A percentile compares a stretch with the other conserved stretches of the same genome.
These are phyloP conservation scores for Norana najaformis DNA, from an alignment of 2,888 invertebrate genomes.

Conservation along the genomic window DNA sequence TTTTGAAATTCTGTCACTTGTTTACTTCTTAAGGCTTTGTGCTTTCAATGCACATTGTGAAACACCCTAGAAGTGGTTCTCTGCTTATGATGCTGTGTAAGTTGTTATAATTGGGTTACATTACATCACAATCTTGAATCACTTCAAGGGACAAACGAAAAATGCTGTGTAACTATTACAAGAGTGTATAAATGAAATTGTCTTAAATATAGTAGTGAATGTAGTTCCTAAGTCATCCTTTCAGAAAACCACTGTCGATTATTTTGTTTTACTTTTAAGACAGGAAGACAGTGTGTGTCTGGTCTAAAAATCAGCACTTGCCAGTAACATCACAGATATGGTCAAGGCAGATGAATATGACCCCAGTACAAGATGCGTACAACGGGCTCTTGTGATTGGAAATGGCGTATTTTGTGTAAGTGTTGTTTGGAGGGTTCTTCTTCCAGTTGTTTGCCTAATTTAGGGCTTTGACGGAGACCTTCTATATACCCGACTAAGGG, in stretches of 20 bases:
- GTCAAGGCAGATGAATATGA: neutral
- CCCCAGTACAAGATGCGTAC: neutral
- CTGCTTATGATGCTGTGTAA: neutral
- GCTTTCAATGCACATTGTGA: too few species aligned
- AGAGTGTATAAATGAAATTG: neutral
- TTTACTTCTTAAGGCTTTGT: too few species aligned
- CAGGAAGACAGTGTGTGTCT: neutral
- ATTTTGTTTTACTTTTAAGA: neutral
- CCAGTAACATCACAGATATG: neutral
- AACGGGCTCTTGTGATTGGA: neutral
- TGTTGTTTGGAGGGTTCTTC: neutral
- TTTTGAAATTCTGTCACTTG: neutral
- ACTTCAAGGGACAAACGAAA: neutral
- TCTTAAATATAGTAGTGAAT: too few species aligned
- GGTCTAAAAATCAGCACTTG: neutral
- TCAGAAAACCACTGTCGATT: neutral
- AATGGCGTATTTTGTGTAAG: conserved; percentile 21
- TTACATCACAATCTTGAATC: neutral
- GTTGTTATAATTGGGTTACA: neutral
- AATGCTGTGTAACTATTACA: neutral
- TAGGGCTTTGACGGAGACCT: neutral
- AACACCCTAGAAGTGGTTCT: too few species aligned
- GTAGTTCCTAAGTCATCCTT: neutral
- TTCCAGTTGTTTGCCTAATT: neutral
- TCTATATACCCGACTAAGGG: neutral